Base-by-base conservation (phyloP, 2,113 vertebrate genomes). In the Oplegnathus fasciatus region DNA sequence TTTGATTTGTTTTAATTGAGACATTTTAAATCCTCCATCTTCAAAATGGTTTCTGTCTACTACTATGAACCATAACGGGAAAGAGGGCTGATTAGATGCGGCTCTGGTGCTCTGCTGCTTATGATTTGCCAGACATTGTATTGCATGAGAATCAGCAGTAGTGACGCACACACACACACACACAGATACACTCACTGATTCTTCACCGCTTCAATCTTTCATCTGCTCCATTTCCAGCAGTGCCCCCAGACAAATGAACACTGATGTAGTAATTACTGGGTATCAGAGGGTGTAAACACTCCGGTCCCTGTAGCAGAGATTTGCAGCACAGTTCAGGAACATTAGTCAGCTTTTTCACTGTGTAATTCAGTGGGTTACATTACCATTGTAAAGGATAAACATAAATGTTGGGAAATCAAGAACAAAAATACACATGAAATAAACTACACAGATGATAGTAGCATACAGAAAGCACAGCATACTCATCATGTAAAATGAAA, bases 201-300 rank as follows among this genome's bases (percentile, higher is more conserved):
- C 79, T 32, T 60, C 9, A 18, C 24, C 20, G 3, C 78, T 55
- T 74, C 71, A 46, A 42, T 64, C 60, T 72, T 57, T 72, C 67
- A 50, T 78, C 61, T 72, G 50, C 48, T 64, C 22, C 0, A n/a
- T 55, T 84, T 50, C 22, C 68, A 73, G 40, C 61, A 24, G 67
- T 40, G 60, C 50, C 68, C 67, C 82, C 40, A 78, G 60, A 78
- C 61, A 78, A 65, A 73, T 60, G 40, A 78, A 65, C 48, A 52
- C 42, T 68, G 69, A 84, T 84, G 61, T 79, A 68, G 75, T 84
- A 84, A 84, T 84, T 84, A 74, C 34, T 22, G 52, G 52, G 62
- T 78, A 68, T 74, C 75, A 73, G 68, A 67, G 60, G 61, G 52
- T 42, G 61, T 66, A 73, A 84, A 72, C 67, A 72, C 67, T 78